Evolutionary conservation across 2,113 vertebrate genomes (phyloP).

Genomic region (Martes martes): DNA sequence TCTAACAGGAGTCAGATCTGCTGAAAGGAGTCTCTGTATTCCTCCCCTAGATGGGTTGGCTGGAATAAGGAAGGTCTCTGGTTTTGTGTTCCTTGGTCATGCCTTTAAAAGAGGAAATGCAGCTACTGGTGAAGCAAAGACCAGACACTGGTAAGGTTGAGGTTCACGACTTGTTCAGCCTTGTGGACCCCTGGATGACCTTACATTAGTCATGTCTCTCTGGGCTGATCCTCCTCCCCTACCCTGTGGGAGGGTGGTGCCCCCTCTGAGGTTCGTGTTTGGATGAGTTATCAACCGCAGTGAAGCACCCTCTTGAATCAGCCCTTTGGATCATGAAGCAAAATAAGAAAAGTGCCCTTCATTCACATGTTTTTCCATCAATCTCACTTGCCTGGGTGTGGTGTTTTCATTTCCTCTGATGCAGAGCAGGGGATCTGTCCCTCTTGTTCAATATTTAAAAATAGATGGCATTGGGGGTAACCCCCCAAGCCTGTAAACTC

Average conservation of each 20-base stretch:
- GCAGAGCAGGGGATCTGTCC: not conserved
- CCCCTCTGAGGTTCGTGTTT: conserved; percentile 53
- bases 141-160: conserved; percentile 18
- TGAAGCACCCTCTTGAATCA: conserved; percentile 73
- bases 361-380: conserved; percentile 69
- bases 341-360: conserved; percentile 68
- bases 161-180: conserved; percentile 16
- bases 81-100: conserved; percentile 29
- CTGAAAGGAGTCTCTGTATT: not conserved
- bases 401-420: conserved; percentile 54
- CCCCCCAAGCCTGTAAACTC: not conserved
- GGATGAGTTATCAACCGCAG: conserved; percentile 66
- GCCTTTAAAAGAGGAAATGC: conserved; percentile 40
- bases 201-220: conserved; percentile 69
- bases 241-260: conserved; percentile 63
- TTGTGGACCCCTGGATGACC: conserved; percentile 59
- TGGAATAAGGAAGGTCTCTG: not conserved
- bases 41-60: not conserved
- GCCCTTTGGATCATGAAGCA: conserved; percentile 37
- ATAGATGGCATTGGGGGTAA: not conserved
- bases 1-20: not conserved
- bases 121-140: not conserved
- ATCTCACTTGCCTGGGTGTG: conserved; percentile 66
- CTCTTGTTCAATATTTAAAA: conserved; percentile 38
- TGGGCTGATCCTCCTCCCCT: conserved; percentile 40